Evolutionary conservation across 2,888 invertebrate genomes (phyloP).

Genomic region (Calameuta idolon): DNA sequence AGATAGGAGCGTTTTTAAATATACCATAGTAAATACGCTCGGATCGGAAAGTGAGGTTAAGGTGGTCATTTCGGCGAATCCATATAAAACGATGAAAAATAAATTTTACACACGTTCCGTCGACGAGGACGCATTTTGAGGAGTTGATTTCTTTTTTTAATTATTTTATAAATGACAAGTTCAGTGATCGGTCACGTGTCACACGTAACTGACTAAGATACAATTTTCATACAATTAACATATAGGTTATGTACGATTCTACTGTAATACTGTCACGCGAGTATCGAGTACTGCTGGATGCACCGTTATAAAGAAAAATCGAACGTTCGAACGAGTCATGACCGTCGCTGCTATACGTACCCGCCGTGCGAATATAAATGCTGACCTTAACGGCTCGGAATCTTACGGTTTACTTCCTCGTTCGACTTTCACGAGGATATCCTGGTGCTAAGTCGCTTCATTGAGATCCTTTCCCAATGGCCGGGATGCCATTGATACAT

Average conservation of each 20-base stretch:
- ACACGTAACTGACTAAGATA: neutral
- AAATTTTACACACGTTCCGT: neutral
- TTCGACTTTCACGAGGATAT: constrained; percentile 6
- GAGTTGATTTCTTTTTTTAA: neutral
- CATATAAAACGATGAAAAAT: neutral
- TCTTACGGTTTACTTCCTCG: neutral
- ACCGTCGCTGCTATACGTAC: neutral
- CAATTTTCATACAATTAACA: neutral
- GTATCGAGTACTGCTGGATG: neutral
- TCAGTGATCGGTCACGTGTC: neutral
- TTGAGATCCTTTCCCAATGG: neutral
- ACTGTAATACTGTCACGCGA: neutral
- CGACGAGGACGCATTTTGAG: neutral
- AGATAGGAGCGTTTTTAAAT: neutral
- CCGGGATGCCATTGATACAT: neutral
- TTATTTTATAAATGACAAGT: neutral
- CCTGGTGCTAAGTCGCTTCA: neutral
- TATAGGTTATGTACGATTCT: neutral
- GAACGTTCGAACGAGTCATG: neutral
- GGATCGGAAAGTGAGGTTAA: neutral
- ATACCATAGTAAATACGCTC: neutral
- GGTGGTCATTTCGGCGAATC: neutral
- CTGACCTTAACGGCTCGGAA: constrained; percentile 2
- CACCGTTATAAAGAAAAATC: neutral
- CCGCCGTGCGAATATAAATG: neutral